Percentiles rank a stretch among this genome's conserved stretches.
Evolutionary conservation across 2,888 invertebrate genomes (phyloP).

Genomic region (Euplagia quadripunctaria): DNA sequence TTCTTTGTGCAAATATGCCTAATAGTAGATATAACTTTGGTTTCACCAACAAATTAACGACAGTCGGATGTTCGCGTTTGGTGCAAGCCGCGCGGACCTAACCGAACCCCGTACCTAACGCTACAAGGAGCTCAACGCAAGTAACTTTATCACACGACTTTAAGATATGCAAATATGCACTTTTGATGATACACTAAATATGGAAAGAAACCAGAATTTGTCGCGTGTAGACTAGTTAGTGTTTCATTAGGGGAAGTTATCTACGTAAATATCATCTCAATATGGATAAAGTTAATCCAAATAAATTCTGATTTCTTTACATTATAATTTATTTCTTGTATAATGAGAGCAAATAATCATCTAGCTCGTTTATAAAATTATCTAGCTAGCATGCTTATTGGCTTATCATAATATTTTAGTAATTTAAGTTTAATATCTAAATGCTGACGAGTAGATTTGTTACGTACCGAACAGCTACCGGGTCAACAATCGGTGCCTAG

Average conservation of each 20-base stretch:
- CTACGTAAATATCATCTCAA: background rate
- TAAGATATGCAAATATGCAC: constrained; percentile 45
- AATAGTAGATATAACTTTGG: constrained; percentile 85
- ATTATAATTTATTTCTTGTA: constrained; percentile 20
- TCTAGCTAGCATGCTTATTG: constrained; percentile 38
- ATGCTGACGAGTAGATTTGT: constrained; percentile 14
- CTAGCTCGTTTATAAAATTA: constrained; percentile 44
- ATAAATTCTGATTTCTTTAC: constrained; percentile 43
- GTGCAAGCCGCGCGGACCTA: constrained; percentile 59
- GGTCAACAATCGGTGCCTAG: constrained; percentile 42
- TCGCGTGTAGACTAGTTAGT: background rate
- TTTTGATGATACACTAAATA: constrained; percentile 39
- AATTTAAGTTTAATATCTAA: constrained; percentile 14
- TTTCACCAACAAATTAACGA: constrained; percentile 77
- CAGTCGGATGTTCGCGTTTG: constrained; percentile 50
- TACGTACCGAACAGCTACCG: constrained; percentile 37
- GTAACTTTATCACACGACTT: constrained; percentile 48
- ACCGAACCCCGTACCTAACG: constrained; percentile 55
- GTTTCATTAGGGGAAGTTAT: constrained; percentile 11
- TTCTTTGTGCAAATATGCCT: constrained; percentile 88
- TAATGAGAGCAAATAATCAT: constrained; percentile 42
- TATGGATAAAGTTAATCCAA: constrained; percentile 8
- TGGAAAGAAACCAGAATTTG: constrained; percentile 39
- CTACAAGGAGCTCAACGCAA: constrained; percentile 48
- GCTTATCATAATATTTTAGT: constrained; percentile 33